Conservation (phyloP, 2,797 vertebrate genomes). For the Arnoldichthys spilopterus region DNA sequence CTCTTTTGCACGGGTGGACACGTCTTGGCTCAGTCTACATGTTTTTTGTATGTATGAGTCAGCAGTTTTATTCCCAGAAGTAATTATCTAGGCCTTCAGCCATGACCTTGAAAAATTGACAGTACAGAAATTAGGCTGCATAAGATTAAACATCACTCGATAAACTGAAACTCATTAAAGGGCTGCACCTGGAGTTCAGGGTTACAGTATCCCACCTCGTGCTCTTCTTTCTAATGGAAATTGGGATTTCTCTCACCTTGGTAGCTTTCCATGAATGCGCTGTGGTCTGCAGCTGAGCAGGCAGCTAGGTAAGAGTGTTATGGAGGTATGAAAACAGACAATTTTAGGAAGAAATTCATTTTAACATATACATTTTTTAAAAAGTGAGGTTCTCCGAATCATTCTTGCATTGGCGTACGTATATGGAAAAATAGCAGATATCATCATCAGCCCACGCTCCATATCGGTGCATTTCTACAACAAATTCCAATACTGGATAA, state of each 20-base stretch:
- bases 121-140: conserved; percentile 8
- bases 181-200: conserved; percentile 2
- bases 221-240: neutral
- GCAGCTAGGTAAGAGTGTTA: neutral
- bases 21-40: neutral
- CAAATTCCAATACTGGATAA: too few relatives aligned
- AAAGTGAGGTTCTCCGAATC: too few relatives aligned
- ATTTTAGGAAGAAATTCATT: too few relatives aligned
- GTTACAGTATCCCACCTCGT: neutral
- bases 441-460: too few relatives aligned
- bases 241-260: neutral
- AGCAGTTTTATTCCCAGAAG: conserved; percentile 7
- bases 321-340: neutral
- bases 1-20: neutral
- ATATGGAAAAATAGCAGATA: too few relatives aligned
- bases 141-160: conserved; percentile 2
- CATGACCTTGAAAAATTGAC: conserved; percentile 3
- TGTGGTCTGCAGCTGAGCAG: neutral
- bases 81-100: neutral
- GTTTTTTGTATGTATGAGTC: conserved; percentile 1
- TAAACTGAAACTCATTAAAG: conserved; percentile 16
- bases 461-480: too few relatives aligned
- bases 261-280: neutral
- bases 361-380: too few relatives aligned
- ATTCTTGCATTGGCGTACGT: too few relatives aligned